Percentiles rank a stretch among this genome's conserved stretches.
These are phyloP conservation scores for Drosophila sulfurigaster DNA, from an alignment of 1,140 invertebrate genomes.

Conservation along the genomic window DNA sequence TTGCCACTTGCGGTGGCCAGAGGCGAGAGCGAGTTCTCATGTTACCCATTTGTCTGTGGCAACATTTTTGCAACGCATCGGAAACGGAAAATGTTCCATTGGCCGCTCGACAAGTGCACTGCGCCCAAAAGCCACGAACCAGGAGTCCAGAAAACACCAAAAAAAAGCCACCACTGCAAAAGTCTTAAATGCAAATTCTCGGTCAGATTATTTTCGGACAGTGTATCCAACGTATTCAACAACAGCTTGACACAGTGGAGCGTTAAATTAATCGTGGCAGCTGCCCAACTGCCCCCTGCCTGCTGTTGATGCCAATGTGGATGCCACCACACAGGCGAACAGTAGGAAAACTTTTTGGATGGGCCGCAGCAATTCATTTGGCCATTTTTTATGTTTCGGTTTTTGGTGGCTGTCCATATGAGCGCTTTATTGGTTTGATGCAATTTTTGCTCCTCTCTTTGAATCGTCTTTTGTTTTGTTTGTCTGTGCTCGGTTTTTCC, in stretches of 20 bases:
- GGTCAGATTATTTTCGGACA: slow-evolving; percentile 27
- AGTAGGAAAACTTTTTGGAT: background rate
- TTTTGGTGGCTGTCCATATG: slow-evolving; percentile 28
- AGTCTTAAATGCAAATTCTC: slow-evolving; percentile 29
- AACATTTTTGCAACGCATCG: slow-evolving; percentile 66
- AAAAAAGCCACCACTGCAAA: slow-evolving; percentile 28
- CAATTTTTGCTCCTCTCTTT: slow-evolving; percentile 21
- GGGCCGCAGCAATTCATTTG: slow-evolving; percentile 24
- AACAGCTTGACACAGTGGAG: slow-evolving; percentile 75
- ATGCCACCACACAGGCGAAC: background rate
- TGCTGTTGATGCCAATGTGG: slow-evolving; percentile 1
- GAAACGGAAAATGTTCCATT: slow-evolving; percentile 74
- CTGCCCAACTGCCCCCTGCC: slow-evolving; percentile 24
- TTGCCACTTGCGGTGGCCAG: slow-evolving; percentile 38
- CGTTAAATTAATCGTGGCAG: slow-evolving; percentile 80
- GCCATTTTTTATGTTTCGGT: slow-evolving; percentile 44
- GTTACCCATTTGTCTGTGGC: slow-evolving; percentile 25
- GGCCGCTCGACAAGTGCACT: slow-evolving; percentile 53
- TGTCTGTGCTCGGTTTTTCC: slow-evolving; percentile 27
- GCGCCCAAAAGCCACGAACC: slow-evolving; percentile 21
- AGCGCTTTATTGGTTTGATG: slow-evolving; percentile 39
- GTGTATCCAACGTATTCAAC: slow-evolving; percentile 42
- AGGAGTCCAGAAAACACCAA: background rate
- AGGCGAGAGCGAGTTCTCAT: background rate
- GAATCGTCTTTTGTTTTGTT: slow-evolving; percentile 13